Evolutionary conservation across 2,888 invertebrate genomes (phyloP).

Genomic region (Fragum fragum): DNA sequence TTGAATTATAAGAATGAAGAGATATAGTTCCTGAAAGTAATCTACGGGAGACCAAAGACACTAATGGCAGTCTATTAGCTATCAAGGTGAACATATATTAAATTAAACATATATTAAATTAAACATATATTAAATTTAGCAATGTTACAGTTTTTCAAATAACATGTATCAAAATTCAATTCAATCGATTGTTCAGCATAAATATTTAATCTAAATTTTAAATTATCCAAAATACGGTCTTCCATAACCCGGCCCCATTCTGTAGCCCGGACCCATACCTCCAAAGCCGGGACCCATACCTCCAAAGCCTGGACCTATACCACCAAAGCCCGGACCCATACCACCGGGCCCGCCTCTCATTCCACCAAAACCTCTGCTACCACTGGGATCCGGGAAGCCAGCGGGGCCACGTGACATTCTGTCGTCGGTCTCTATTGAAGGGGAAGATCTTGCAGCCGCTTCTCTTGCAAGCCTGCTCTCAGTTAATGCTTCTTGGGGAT

Average conservation of each 20-base stretch:
- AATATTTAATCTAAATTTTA: no score
- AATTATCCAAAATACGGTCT: neutral
- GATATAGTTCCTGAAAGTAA: no score
- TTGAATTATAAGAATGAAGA: no score
- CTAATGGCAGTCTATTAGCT: no score
- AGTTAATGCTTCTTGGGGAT: neutral
- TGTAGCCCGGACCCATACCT: neutral
- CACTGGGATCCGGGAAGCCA: neutral
- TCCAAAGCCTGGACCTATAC: neutral
- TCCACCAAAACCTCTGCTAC: neutral
- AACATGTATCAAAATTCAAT: no score
- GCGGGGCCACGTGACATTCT: neutral
- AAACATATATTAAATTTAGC: no score
- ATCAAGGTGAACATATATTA: no score
- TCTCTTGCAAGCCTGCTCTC: neutral
- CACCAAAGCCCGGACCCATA: neutral
- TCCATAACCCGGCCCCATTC: neutral
- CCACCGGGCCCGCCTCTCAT: slow-evolving; percentile 7
- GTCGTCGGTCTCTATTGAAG: neutral
- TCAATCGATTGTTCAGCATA: no score
- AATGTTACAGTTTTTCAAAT: no score
- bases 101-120: no score
- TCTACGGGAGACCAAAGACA: no score
- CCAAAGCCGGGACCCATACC: neutral
- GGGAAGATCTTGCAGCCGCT: neutral